Conservation (phyloP, 1,140 invertebrate genomes). For the Caenorhabditis brenneri region DNA sequence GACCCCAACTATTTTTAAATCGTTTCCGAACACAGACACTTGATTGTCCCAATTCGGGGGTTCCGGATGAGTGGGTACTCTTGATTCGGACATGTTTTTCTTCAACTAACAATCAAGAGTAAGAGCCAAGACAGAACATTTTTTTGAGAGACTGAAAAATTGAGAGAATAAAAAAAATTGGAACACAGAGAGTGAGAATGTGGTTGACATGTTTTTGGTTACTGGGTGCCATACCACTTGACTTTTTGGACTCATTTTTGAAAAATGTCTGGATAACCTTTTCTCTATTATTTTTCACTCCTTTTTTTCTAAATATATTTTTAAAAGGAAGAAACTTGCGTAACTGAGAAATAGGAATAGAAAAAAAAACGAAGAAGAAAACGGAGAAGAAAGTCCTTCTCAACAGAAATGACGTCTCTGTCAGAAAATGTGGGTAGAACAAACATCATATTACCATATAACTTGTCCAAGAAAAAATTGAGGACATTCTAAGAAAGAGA, state of each 20-base stretch:
- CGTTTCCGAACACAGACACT: slow-evolving; percentile 3
- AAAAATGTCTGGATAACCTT: neutral
- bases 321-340: neutral
- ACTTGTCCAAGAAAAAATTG: neutral
- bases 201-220: slow-evolving; percentile 3
- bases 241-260: neutral
- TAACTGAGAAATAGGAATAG: neutral
- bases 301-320: neutral
- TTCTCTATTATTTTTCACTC: neutral
- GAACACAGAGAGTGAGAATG: neutral
- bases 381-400: slow-evolving; percentile 12
- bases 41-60: neutral
- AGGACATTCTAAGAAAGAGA: neutral
- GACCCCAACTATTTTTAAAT: neutral
- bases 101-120: slow-evolving; percentile 23
- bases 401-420: neutral
- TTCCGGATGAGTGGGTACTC: neutral
- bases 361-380: neutral
- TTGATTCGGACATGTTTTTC: neutral
- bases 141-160: neutral
- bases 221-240: neutral
- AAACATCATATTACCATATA: slow-evolving; percentile 33
- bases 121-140: neutral
- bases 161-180: neutral
- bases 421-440: neutral